Base-by-base conservation (phyloP, 2,888 invertebrate genomes). In the Chymomyza caudatula region DNA sequence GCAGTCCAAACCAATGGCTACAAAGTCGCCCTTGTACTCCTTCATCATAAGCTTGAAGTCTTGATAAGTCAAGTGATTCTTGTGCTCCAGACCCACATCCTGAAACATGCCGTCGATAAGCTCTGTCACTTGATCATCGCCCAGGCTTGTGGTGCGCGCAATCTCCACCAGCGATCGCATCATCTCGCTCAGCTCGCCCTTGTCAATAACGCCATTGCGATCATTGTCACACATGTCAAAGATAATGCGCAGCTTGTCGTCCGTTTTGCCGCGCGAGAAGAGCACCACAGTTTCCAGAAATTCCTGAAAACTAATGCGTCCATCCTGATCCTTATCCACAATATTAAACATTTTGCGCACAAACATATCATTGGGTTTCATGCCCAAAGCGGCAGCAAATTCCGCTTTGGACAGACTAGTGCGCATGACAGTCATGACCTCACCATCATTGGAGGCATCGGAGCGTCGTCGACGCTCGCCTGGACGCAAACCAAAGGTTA, bases 221-320 rank as follows among this genome's bases (percentile, higher is more conserved):
- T 98, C 97, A 80, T 97, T 96, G 88, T 98, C 98, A 85, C 98
- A 98, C 98, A 98, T 98, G 89, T 98, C 97, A 88, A 98, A 98
- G 74, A 98, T 97, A 37, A 98, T 97, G 4, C 97, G 92, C 42
- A 98, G 91, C 86, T 98, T 98, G 87, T 97, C 97, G 81, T 97
- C 97, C 0, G 97, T 97, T 79, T 96, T 96, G 4, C 97, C 98
- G 0, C 96, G 93, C 0, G 97, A 97, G 88, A 98, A 98, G 1
- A 97, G 90, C 0, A 97, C 95, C 1, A 98, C 97, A 0, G 98
- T 98, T 87, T 98, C 97, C 58, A 98, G 91, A 90, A 98, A 98
- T 90, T 98, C 98, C 93, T 96, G 96, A 89, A 98, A 98, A 3
- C 96, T 97, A 78, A 98, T 98, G 68, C 96, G 92, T 2, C 98